phyloP scores from a whole-genome alignment of 2,888 invertebrate species.

The Myopa testacea region DNA sequence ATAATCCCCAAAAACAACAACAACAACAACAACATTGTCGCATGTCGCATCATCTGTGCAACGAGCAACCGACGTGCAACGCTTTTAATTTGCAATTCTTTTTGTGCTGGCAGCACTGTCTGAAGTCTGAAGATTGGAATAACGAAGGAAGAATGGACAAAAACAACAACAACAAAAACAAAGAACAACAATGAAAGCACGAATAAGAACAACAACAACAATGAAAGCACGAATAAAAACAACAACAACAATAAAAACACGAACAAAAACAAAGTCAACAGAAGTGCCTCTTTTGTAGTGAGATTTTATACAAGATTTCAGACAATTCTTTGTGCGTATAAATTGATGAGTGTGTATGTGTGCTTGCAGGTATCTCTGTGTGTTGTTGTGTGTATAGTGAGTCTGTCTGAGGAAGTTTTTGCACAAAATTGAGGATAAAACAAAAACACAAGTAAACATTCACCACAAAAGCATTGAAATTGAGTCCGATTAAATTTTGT shows the following conservation, averaged over 20 bases:
- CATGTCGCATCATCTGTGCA: constrained; percentile 2
- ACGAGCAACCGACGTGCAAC: constrained; percentile 3
- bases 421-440: too few relatives aligned
- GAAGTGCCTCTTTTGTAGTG: too few relatives aligned
- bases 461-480: too few relatives aligned
- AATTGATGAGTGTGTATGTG: background rate
- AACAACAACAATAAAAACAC: background rate
- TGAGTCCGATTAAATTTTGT: too few relatives aligned
- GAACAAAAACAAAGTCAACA: too few relatives aligned
- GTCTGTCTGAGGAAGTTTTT: too few relatives aligned
- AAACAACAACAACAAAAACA: background rate
- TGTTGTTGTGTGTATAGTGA: too few relatives aligned
- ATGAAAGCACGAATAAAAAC: too few relatives aligned
- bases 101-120: constrained; percentile 8
- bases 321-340: too few relatives aligned
- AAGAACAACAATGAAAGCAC: background rate
- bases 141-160: background rate
- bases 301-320: too few relatives aligned
- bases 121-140: background rate
- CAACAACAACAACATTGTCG: background rate
- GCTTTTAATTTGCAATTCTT: background rate
- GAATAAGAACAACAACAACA: background rate
- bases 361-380: too few relatives aligned
- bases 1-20: background rate
- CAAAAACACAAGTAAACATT: too few relatives aligned